phyloP scores from a whole-genome alignment of 53 echinoderm and acorn worm genomes.

The Patiria pectinifera region DNA sequence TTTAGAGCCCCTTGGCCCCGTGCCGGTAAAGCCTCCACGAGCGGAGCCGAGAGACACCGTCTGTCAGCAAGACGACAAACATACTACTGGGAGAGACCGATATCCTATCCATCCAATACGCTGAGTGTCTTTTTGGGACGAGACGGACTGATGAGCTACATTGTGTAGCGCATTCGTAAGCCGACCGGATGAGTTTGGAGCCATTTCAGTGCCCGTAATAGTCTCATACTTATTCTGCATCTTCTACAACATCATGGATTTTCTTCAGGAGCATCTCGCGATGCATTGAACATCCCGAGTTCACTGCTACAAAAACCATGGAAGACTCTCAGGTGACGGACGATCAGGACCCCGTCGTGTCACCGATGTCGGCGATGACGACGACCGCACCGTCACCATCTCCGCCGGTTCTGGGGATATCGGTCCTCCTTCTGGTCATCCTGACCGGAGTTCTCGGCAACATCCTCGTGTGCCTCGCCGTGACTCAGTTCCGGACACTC shows the following conservation, averaged over 20 bases:
- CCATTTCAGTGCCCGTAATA: no score
- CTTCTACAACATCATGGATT: no score
- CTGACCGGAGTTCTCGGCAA: slow-evolving; percentile 83
- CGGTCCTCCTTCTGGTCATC: slow-evolving; percentile 60
- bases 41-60: neutral
- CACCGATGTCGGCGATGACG: neutral
- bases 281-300: neutral
- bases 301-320: neutral
- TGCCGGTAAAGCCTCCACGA: neutral
- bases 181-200: no score
- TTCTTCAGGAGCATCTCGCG: no score
- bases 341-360: neutral
- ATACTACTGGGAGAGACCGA: neutral
- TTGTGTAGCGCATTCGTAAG: no score
- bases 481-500: slow-evolving; percentile 72
- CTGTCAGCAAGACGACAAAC: neutral
- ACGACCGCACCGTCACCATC: neutral
- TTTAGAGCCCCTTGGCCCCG: neutral
- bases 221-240: no score
- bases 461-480: slow-evolving; percentile 92
- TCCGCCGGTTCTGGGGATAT: neutral
- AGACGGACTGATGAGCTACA: no score
- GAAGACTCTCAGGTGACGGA: neutral
- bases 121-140: neutral
- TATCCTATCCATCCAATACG: neutral